Percentiles rank a stretch among this genome's conserved stretches.
These are phyloP conservation scores for Phylloscopus whistleri DNA, from an alignment of 2,113 vertebrate species.

Conservation along the genomic window DNA sequence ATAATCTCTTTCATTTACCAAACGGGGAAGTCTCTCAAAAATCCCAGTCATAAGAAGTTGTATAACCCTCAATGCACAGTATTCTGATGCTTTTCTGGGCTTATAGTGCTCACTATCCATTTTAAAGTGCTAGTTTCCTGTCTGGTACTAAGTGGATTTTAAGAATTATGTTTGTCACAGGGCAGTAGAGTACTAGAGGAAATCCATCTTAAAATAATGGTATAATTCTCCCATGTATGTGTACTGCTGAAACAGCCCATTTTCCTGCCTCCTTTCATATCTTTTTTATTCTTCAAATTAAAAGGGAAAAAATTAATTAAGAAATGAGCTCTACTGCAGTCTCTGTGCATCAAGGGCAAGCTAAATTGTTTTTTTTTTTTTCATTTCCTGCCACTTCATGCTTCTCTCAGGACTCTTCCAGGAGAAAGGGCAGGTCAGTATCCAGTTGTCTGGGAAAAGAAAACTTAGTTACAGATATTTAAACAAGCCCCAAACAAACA, in stretches of 20 bases:
- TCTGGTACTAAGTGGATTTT: background rate
- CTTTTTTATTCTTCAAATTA: background rate
- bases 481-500: conserved; percentile 9
- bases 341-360: background rate
- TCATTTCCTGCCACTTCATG: conserved; percentile 15
- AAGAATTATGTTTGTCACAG: background rate
- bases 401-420: background rate
- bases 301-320: background rate
- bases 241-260: background rate
- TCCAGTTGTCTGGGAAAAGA: conserved; percentile 28
- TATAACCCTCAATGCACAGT: background rate
- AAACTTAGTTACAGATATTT: background rate
- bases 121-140: background rate
- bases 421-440: background rate
- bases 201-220: background rate
- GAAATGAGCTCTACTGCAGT: background rate
- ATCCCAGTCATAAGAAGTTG: background rate
- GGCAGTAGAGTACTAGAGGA: background rate
- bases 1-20: background rate
- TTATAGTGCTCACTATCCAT: background rate
- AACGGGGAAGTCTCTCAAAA: background rate
- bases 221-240: background rate
- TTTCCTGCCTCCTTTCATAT: background rate
- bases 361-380: conserved; percentile 33
- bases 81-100: background rate